These are phyloP conservation scores for Hypanus sabinus DNA, from an alignment of 2,113 vertebrate genomes.

Conservation along the genomic window DNA sequence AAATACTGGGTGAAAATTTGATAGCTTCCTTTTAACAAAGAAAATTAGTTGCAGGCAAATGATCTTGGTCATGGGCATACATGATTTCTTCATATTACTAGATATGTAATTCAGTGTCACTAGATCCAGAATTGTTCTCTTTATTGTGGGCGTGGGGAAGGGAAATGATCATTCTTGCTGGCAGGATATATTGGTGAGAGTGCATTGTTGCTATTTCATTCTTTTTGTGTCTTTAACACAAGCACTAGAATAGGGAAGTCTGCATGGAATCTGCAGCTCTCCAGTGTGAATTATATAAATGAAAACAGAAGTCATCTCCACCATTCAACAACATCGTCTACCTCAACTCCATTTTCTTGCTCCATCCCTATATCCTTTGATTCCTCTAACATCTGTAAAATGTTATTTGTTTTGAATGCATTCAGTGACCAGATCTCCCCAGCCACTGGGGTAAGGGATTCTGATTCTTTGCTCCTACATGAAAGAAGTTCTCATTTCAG, in stretches of 20 bases:
- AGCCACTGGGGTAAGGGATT: too few relatives aligned
- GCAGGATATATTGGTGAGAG: neutral
- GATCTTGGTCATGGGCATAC: too few relatives aligned
- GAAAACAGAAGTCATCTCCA: neutral
- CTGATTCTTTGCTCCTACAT: too few relatives aligned
- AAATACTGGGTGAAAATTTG: neutral
- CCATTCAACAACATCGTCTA: too few relatives aligned
- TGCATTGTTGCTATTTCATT: neutral
- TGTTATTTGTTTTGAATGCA: too few relatives aligned
- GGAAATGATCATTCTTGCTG: neutral
- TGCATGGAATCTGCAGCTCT: neutral
- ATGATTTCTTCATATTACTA: neutral
- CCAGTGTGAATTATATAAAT: neutral
- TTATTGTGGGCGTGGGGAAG: neutral
- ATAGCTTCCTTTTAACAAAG: neutral
- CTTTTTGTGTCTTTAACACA: neutral
- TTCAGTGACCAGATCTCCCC: too few relatives aligned
- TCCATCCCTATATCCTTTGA: too few relatives aligned
- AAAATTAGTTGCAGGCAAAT: neutral
- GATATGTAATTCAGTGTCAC: neutral
- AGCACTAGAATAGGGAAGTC: neutral
- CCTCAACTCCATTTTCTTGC: too few relatives aligned
- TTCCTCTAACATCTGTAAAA: too few relatives aligned
- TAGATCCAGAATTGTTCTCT: neutral
- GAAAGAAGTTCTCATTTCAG: too few relatives aligned